phyloP scores from a whole-genome alignment of 2,797 vertebrate species.

The Sparus aurata region DNA sequence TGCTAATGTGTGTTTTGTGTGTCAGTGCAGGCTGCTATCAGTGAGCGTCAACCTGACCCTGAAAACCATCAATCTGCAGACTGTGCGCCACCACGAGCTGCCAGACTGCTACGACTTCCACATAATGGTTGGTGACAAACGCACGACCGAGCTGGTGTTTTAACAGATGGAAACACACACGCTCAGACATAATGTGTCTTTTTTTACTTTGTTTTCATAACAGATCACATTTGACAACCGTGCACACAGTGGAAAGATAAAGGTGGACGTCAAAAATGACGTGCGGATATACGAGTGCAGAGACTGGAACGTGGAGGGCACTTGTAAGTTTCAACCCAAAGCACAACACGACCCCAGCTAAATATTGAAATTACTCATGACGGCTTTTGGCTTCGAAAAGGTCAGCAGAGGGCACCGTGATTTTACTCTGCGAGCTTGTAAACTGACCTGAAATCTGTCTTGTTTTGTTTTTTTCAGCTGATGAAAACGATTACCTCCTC shows the following conservation, averaged over 20 bases:
- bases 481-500: conserved; percentile 91
- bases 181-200: background rate
- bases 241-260: conserved; percentile 94
- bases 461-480: conserved; percentile 79
- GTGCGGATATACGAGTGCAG: conserved; percentile 92
- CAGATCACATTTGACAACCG: conserved; percentile 95
- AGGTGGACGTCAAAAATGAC: conserved; percentile 89
- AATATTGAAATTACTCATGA: background rate
- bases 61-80: conserved; percentile 97
- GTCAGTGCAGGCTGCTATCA: conserved; percentile 86
- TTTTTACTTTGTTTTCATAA: background rate
- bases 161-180: background rate
- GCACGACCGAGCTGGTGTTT: background rate
- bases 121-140: conserved; percentile 84
- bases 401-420: conserved; percentile 31
- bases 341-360: background rate
- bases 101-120: conserved; percentile 96
- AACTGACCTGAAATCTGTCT: background rate
- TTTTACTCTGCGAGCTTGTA: background rate
- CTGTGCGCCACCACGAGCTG: conserved; percentile 92
- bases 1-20: conserved; percentile 43
- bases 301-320: conserved; percentile 91
- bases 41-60: conserved; percentile 91
- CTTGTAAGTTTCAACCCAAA: conserved; percentile 85
- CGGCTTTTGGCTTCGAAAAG: background rate